Evolutionary conservation across 1,140 invertebrate genomes (phyloP), one percentile per base, ranked within the genome.

Genomic region (Choristoneura fumiferana): DNA sequence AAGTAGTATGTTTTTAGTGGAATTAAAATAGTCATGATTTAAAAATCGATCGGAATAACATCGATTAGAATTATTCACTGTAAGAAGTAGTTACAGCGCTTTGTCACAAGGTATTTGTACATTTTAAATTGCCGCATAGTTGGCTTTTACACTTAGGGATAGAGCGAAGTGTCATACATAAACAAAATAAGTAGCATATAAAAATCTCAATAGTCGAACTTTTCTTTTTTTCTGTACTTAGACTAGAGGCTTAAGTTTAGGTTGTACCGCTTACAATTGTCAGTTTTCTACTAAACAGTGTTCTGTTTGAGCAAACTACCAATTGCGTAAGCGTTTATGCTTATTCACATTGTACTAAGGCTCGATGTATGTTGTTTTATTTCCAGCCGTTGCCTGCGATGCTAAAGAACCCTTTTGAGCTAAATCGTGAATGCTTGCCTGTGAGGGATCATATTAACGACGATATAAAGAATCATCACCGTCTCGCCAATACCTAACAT

Each of bases 361-460:
- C 84, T 84, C 84, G 85, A 87, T 88, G 80, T 88, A 85, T 88
- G 85, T 88, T 88, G 83, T 88, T 89, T 89, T 89, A 84, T 88
- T 90, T 90, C 84, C 89, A 90, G 89, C 86, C 76, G 81, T 85
- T 84, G 87, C 85, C 89, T 87, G 85, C 84, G 84, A 87, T 84
- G 87, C 87, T 90, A 89, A 85, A 82, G 76, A 86, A 78, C 85
- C 87, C 84, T 87, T 88, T 88, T 88, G 85, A 89, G 86, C 84
- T 89, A 89, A 86, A 87, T 84, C 82, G 89, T 89, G 85, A 88
- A 87, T 87, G 84, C 81, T 87, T 87, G 87, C 85, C 87, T 89
- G 87, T 87, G 81, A 85, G 78, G 85, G 84, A 89, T 87, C 85
- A 88, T 84, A 82, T 87, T 87, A 89, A 87, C 85, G 85, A 84